Percentiles rank a stretch among this genome's conserved stretches.
These are phyloP conservation scores for Dermolepida albohirtum DNA, from an alignment of 2,888 invertebrate species.

Conservation along the genomic window DNA sequence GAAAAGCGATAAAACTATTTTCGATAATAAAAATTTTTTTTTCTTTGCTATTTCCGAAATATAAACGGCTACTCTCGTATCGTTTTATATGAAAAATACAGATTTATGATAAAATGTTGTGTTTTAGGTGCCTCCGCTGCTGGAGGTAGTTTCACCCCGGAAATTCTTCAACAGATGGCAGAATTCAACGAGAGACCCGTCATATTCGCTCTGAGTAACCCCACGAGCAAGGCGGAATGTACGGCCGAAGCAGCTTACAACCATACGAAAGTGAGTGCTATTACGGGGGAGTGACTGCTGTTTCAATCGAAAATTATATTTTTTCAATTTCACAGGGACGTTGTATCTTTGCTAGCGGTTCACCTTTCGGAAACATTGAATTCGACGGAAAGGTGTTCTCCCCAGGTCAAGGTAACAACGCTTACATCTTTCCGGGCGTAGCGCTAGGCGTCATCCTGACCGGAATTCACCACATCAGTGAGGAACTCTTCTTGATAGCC, in stretches of 20 bases:
- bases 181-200: conserved; percentile 88
- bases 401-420: conserved; percentile 94
- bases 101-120: background rate
- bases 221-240: conserved; percentile 97
- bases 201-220: conserved; percentile 97
- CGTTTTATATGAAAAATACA: too few species aligned
- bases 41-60: too few species aligned
- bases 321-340: conserved; percentile 76
- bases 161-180: conserved; percentile 89
- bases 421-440: conserved; percentile 97
- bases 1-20: too few species aligned
- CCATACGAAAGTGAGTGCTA: conserved; percentile 79
- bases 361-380: conserved; percentile 91
- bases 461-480: conserved; percentile 92
- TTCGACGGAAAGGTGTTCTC: conserved; percentile 83
- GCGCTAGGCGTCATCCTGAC: conserved; percentile 94
- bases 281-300: too few species aligned
- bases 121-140: conserved; percentile 90
- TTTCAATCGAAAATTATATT: background rate
- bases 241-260: conserved; percentile 95
- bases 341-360: conserved; percentile 95
- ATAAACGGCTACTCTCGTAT: too few species aligned
- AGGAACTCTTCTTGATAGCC: conserved; percentile 93
- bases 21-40: too few species aligned
- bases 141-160: conserved; percentile 90